phyloP scores from a whole-genome alignment of 2,113 vertebrate species.

The Lutjanus erythropterus region DNA sequence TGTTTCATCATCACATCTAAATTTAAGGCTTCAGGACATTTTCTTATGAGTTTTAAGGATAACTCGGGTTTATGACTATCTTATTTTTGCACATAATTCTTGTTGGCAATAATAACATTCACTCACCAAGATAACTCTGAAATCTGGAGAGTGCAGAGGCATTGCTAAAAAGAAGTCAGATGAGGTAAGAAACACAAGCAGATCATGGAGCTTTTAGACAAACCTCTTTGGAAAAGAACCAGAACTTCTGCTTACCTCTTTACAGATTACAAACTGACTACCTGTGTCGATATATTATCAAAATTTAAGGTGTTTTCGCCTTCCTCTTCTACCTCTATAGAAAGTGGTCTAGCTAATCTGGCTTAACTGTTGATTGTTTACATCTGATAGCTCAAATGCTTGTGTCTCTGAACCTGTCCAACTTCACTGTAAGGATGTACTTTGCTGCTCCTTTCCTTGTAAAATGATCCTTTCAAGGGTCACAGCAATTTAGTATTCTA shows the following conservation, averaged over 20 bases:
- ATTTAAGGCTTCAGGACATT: background rate
- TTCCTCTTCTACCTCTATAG: background rate
- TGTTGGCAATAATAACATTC: background rate
- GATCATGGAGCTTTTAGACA: background rate
- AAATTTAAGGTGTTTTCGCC: background rate
- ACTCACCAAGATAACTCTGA: background rate
- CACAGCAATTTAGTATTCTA: background rate
- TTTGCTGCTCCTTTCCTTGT: too few species aligned
- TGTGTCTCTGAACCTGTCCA: too few species aligned
- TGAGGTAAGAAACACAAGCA: background rate
- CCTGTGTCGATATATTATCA: background rate
- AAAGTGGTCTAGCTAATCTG: background rate
- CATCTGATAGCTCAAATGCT: too few species aligned
- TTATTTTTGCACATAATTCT: background rate
- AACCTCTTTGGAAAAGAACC: background rate
- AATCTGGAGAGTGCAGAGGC: background rate
- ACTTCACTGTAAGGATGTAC: too few species aligned
- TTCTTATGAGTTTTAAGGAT: background rate
- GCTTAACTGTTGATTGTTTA: background rate
- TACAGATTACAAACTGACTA: background rate
- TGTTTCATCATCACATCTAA: slow-evolving; percentile 2
- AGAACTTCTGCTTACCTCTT: background rate
- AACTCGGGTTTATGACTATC: background rate
- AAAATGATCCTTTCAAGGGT: background rate
- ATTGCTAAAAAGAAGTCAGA: background rate